Conservation (phyloP, 2,888 invertebrate genomes). For the Apamea monoglypha region DNA sequence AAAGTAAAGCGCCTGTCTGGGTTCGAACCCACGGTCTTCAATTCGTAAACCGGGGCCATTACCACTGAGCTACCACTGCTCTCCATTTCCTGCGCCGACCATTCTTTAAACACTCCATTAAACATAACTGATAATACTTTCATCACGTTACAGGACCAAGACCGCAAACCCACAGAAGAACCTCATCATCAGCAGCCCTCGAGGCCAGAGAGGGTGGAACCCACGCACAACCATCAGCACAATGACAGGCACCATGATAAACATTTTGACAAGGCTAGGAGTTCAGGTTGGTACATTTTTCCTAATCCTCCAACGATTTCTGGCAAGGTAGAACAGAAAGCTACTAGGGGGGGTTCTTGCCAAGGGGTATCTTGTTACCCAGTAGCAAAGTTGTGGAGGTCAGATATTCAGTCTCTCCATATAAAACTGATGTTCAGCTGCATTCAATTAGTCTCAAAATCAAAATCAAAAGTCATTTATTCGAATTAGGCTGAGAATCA, state of each 20-base stretch:
- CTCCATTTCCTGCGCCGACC: too few species aligned
- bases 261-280: slow-evolving; percentile 77
- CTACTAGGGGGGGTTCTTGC: not conserved
- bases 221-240: slow-evolving; percentile 77
- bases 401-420: too few species aligned
- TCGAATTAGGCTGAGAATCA: too few species aligned
- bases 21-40: too few species aligned
- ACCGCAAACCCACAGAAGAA: slow-evolving; percentile 83
- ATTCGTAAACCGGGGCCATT: too few species aligned
- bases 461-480: too few species aligned
- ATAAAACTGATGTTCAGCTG: too few species aligned
- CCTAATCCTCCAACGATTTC: not conserved
- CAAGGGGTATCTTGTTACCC: not conserved
- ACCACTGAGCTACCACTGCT: too few species aligned
- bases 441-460: too few species aligned
- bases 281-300: slow-evolving; percentile 71
- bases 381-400: not conserved
- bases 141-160: slow-evolving; percentile 83
- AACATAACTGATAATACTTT: not conserved
- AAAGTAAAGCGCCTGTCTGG: too few species aligned
- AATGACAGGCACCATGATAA: slow-evolving; percentile 77
- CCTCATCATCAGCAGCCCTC: slow-evolving; percentile 65
- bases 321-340: not conserved
- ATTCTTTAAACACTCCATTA: not conserved
- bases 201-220: slow-evolving; percentile 78